These are phyloP conservation scores for Buceros bicornis DNA, from an alignment of 2,797 vertebrate genomes.

Conservation along the genomic window DNA sequence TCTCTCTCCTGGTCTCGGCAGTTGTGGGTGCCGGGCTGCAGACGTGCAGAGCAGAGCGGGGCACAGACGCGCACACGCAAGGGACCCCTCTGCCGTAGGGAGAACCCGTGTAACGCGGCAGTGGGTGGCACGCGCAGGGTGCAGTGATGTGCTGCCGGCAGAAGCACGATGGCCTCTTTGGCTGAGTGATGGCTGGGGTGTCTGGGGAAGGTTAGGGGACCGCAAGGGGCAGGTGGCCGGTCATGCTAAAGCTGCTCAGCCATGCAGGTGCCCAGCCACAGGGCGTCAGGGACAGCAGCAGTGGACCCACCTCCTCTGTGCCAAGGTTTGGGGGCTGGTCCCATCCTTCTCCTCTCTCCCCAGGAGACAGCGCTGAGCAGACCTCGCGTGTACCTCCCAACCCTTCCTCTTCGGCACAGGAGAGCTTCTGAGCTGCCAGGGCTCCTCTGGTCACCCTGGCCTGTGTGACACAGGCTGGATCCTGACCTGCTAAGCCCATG, in stretches of 20 bases:
- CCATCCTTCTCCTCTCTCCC: neutral
- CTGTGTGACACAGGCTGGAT: rapidly evolving
- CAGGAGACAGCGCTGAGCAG: neutral
- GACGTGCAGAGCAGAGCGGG: rapidly evolving
- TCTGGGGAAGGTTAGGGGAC: neutral
- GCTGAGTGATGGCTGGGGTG: neutral
- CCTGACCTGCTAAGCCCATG: rapidly evolving
- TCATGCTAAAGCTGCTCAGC: rapidly evolving
- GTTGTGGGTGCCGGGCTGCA: rapidly evolving
- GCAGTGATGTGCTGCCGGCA: neutral
- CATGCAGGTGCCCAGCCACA: rapidly evolving
- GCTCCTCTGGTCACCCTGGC: neutral
- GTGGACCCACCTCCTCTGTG: neutral
- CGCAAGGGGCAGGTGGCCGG: neutral
- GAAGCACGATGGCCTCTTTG: rapidly evolving
- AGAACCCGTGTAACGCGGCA: rapidly evolving
- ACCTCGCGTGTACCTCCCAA: rapidly evolving
- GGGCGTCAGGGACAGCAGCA: rapidly evolving
- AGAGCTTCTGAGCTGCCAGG: rapidly evolving
- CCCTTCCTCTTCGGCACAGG: rapidly evolving
- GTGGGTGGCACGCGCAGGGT: neutral
- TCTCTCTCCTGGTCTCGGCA: rapidly evolving
- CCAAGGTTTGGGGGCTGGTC: rapidly evolving
- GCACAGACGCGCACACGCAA: rapidly evolving
- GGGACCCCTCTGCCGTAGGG: rapidly evolving